Evolutionary conservation across 2,888 invertebrate species (phyloP).

Genomic region (Lasioglossum pauxillum): DNA sequence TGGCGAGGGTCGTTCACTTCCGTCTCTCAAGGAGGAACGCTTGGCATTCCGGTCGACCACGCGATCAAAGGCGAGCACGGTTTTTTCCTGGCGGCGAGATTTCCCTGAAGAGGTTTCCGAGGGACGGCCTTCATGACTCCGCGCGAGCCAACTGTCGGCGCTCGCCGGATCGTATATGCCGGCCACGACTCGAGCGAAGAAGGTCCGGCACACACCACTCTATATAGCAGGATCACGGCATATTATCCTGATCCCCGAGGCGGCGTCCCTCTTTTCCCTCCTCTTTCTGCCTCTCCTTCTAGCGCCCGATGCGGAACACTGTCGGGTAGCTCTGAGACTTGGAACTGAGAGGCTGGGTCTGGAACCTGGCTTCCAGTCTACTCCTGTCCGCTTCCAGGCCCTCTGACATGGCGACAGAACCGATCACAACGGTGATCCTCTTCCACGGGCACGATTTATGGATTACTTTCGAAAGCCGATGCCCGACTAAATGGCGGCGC

Average conservation of each 20-base stretch:
- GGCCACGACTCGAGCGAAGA: constrained; percentile 53
- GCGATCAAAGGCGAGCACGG: constrained; percentile 53
- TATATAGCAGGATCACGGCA: constrained; percentile 57
- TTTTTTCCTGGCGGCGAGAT: constrained; percentile 51
- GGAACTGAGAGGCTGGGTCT: neutral
- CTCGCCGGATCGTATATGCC: constrained; percentile 62
- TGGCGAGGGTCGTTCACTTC: constrained; percentile 52
- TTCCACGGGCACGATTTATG: constrained; percentile 32
- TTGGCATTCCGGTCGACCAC: constrained; percentile 48
- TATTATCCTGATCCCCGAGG: constrained; percentile 59
- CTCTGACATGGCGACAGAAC: constrained; percentile 37
- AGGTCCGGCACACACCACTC: constrained; percentile 17
- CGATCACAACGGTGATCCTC: constrained; percentile 37
- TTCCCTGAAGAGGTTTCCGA: constrained; percentile 64
- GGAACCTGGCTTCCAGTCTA: constrained; percentile 24
- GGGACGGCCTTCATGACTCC: constrained; percentile 61
- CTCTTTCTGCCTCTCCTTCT: constrained; percentile 29
- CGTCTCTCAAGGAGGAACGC: constrained; percentile 54
- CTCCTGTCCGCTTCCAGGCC: constrained; percentile 8
- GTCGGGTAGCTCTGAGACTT: constrained; percentile 42
- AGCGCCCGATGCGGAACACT: constrained; percentile 43
- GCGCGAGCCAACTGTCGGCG: constrained; percentile 58
- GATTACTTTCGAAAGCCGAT: constrained; percentile 13
- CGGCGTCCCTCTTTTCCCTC: constrained; percentile 18
- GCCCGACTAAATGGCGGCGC: neutral